phyloP scores from a whole-genome alignment of 2,888 invertebrate genomes.

The Ephialtes manifestator region DNA sequence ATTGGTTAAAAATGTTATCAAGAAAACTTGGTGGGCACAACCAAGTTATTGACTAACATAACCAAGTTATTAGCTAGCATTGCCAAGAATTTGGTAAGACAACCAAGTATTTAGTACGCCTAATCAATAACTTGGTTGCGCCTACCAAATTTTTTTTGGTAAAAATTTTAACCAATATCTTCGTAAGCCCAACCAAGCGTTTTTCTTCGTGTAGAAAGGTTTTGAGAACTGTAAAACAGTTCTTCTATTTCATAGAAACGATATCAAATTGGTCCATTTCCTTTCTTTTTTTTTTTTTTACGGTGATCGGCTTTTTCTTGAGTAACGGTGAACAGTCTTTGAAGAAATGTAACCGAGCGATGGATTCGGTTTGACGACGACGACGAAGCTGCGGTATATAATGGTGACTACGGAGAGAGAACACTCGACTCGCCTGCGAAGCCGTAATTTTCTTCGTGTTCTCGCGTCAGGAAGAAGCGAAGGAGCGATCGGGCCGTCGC shows the following conservation, averaged over 20 bases:
- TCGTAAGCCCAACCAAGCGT: no score
- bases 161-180: no score
- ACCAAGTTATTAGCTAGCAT: no score
- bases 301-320: constrained; percentile 30
- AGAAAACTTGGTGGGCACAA: no score
- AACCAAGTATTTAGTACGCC: no score
- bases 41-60: no score
- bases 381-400: constrained; percentile 48
- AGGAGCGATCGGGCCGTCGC: constrained; percentile 15
- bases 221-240: constrained; percentile 9
- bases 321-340: constrained; percentile 14
- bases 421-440: neutral
- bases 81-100: no score
- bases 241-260: constrained; percentile 45
- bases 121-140: no score
- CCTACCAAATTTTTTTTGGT: no score
- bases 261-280: constrained; percentile 38
- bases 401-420: constrained; percentile 2
- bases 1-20: no score
- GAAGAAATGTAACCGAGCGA: constrained; percentile 18
- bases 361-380: constrained; percentile 59
- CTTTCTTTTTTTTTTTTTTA: constrained; percentile 21
- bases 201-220: no score
- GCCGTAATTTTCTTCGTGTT: constrained; percentile 51
- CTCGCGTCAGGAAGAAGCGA: constrained; percentile 31